Evolutionary conservation across 2,888 invertebrate species (phyloP).

Genomic region (Beris morrisii): DNA sequence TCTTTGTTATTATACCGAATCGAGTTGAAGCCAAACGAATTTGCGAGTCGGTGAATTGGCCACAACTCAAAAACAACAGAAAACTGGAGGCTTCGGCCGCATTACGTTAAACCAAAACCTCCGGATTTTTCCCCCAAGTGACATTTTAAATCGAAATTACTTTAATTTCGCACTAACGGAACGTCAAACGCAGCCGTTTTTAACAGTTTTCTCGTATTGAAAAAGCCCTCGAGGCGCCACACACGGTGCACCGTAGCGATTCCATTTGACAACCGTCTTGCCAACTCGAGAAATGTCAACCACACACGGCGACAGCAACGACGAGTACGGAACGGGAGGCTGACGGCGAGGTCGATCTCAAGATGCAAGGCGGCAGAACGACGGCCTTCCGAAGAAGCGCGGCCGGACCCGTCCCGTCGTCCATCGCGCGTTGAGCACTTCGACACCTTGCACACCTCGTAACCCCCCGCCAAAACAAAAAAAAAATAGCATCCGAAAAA

Average conservation of each 20-base stretch:
- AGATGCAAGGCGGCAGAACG: constrained; percentile 6
- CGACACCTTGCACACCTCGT: not conserved
- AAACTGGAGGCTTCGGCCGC: too few relatives aligned
- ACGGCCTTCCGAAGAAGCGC: not conserved
- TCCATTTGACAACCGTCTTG: not conserved
- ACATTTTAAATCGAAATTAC: too few relatives aligned
- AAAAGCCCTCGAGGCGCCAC: not conserved
- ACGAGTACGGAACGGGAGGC: not conserved
- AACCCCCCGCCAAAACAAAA: not conserved
- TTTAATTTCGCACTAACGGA: too few relatives aligned
- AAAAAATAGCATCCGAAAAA: not conserved
- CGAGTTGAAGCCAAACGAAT: too few relatives aligned
- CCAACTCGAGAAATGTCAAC: constrained; percentile 20
- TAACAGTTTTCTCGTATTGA: not conserved
- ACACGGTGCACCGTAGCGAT: not conserved
- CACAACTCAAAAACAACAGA: too few relatives aligned
- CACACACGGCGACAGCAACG: constrained; percentile 12
- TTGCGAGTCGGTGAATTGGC: too few relatives aligned
- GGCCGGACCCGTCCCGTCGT: constrained; percentile 14
- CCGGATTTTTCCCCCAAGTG: too few relatives aligned
- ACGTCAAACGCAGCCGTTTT: too few relatives aligned
- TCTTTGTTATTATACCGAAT: too few relatives aligned
- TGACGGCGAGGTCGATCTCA: constrained; percentile 5
- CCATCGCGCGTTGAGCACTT: constrained; percentile 4
- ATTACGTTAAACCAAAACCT: too few relatives aligned